These are phyloP conservation scores for Geodia barretti DNA, from an alignment of 37 sponge, comb jelly and placozoan genomes.

Conservation along the genomic window DNA sequence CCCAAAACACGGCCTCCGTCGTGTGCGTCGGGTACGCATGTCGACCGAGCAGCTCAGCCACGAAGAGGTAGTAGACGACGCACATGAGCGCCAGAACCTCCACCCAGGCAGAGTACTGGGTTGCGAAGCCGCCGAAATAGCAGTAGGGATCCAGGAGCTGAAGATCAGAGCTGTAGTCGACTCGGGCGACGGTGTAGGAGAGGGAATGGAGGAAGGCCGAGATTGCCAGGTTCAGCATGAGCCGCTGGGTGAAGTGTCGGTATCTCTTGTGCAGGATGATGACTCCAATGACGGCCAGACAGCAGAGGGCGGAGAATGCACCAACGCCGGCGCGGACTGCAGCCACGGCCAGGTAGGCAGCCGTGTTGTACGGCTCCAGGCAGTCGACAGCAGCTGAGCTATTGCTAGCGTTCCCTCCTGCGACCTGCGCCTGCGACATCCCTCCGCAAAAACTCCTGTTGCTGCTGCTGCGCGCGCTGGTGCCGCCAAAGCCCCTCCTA, in stretches of 20 bases:
- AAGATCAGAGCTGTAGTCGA: slow-evolving; percentile 19
- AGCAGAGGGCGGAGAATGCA: slow-evolving; percentile 19
- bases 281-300: slow-evolving; percentile 15
- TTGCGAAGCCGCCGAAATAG: slow-evolving; percentile 32
- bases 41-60: not conserved
- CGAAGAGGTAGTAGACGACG: slow-evolving; percentile 17
- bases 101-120: slow-evolving; percentile 24
- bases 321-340: slow-evolving; percentile 16
- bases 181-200: slow-evolving; percentile 19
- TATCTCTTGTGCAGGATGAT: slow-evolving; percentile 46
- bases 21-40: not conserved
- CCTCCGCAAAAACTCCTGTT: no score
- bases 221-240: slow-evolving; percentile 31
- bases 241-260: slow-evolving; percentile 37
- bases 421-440: no score
- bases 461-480: no score
- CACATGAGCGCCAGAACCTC: slow-evolving; percentile 17
- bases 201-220: slow-evolving; percentile 30
- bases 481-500: no score
- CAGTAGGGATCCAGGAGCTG: slow-evolving; percentile 28
- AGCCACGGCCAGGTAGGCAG: not conserved
- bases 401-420: no score
- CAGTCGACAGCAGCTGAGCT: not conserved
- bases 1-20: not conserved
- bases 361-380: not conserved